Percentiles rank a stretch among this genome's conserved stretches.
Conservation (phyloP, 1,140 invertebrate genomes). For the Contarinia nasturtii region DNA sequence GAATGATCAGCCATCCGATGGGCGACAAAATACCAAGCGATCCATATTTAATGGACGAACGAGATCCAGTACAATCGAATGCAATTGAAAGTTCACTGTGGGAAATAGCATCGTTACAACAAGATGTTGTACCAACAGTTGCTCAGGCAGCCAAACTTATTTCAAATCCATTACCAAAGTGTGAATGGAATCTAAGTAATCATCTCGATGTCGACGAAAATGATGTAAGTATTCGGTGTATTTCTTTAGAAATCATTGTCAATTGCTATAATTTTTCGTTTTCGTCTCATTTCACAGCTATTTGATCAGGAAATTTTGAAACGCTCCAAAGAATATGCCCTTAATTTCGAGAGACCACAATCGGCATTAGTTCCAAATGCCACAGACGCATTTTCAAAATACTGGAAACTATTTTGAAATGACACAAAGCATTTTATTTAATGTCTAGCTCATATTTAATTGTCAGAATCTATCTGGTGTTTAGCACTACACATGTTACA, state of each 20-base stretch:
- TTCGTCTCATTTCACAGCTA: constrained; percentile 23
- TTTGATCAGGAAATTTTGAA: constrained; percentile 42
- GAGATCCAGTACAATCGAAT: constrained; percentile 52
- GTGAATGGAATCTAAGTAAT: constrained; percentile 44
- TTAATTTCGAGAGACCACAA: constrained; percentile 38
- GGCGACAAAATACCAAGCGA: constrained; percentile 39
- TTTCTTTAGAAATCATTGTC: not conserved
- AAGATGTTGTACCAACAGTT: constrained; percentile 53
- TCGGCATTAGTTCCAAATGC: constrained; percentile 24
- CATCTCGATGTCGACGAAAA: constrained; percentile 36
- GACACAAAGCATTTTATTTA: not conserved
- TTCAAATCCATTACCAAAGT: constrained; percentile 33
- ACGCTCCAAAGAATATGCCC: constrained; percentile 35
- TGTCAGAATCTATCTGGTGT: no score
- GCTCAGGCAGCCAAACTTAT: constrained; percentile 49
- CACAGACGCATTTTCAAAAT: constrained; percentile 28
- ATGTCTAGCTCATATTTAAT: no score
- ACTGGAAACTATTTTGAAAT: constrained; percentile 26
- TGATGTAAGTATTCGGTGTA: constrained; percentile 24
- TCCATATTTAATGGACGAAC: constrained; percentile 65
- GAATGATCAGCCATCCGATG: constrained; percentile 43
- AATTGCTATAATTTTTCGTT: not conserved
- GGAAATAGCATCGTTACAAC: constrained; percentile 64
- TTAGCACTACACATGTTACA: no score
- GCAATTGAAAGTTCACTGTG: constrained; percentile 79